These are phyloP conservation scores for Anneissia japonica DNA, from an alignment of 35 echinoderm and acorn worm species.

Conservation along the genomic window DNA sequence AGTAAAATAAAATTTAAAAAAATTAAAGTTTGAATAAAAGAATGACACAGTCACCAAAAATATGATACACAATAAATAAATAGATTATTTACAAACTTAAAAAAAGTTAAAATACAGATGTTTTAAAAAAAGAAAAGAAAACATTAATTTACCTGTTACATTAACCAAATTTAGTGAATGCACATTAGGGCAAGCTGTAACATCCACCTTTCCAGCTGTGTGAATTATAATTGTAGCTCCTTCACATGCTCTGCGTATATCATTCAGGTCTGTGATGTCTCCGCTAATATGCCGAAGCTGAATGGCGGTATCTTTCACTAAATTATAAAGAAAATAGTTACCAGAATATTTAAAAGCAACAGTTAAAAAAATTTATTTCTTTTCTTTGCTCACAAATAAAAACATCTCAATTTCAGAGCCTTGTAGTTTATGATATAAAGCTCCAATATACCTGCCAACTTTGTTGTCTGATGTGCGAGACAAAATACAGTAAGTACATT, in stretches of 20 bases:
- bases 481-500: no score
- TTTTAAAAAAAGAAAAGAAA: background rate
- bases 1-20: background rate
- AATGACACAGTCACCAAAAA: background rate
- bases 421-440: no score
- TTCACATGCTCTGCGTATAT: background rate
- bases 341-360: no score
- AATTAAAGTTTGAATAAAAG: background rate
- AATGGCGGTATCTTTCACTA: background rate
- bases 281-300: background rate
- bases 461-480: no score
- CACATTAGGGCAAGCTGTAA: background rate
- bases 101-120: background rate
- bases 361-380: no score
- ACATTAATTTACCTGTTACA: background rate
- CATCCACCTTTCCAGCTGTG: background rate
- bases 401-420: no score
- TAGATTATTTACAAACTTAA: background rate
- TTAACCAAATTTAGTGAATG: slow-evolving; percentile 14
- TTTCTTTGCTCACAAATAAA: no score
- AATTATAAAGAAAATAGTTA: no score
- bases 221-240: background rate
- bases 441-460: no score
- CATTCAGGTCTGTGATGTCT: background rate
- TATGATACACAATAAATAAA: background rate